Evolutionary conservation across 2,113 vertebrate genomes (phyloP), one percentile per base, ranked within the genome.

Genomic region (Raja brachyura): DNA sequence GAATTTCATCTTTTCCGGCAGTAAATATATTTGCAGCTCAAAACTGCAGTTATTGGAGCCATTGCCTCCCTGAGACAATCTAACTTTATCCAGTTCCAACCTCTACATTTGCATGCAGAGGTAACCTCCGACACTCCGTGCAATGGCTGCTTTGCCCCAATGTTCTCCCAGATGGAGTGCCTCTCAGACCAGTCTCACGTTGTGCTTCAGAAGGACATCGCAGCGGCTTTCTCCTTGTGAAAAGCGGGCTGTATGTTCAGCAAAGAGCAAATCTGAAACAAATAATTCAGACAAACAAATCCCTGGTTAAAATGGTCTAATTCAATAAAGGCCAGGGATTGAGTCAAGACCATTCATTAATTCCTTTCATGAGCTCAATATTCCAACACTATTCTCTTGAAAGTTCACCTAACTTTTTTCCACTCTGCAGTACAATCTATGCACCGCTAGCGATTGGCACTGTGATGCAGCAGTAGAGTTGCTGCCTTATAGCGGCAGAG

Each of bases 181-280:
- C 22, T 25, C 85, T 63, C 39, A 70, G 56, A 70, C 61, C 48
- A 81, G 59, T 10, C 93, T 56, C 11, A n/a, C 22, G 28, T 10
- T 85, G 28, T 56, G 8, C 70, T 76, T 97, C 94, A 97, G 94
- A 97, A 97, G 0, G 96, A 95, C 9, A 95, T 95, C n/a, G 75
- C 94, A 25, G 83, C 63, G 95, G 94, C 20, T 68, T 0, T 59
- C 56, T 8, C 0, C 94, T 74, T 94, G 94, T 95, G 93, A 96
- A 94, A 96, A 94, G 96, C 95, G 0, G 96, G 94, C 68, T 95
- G 96, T 83, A 97, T 93, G 20, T 96, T 97, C 93, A 97, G 94
- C 93, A 97, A 86, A 14, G 97, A 97, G 93, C 97, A 97, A 92
- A 97, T 95, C 97, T 97, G 95, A 92, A 96, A 96, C 93, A 93